These are phyloP conservation scores for Stenotaenia linearis DNA, from an alignment of 2,888 invertebrate genomes.

Conservation along the genomic window DNA sequence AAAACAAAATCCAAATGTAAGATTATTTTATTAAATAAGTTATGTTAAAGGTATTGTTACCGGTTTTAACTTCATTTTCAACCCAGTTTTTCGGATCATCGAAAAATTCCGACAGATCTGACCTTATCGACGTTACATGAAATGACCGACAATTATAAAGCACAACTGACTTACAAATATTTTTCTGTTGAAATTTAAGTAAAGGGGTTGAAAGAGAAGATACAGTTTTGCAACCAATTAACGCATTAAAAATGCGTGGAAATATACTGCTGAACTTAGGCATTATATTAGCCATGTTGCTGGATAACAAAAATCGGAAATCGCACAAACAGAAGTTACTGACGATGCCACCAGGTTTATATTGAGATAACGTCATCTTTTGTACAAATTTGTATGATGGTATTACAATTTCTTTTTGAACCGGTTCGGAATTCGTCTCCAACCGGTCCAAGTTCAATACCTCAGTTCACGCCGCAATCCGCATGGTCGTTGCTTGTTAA, in stretches of 20 bases:
- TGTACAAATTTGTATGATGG: background rate
- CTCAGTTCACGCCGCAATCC: background rate
- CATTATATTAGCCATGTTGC: background rate
- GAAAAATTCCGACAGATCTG: conserved; percentile 67
- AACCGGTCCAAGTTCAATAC: background rate
- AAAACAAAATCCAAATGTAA: background rate
- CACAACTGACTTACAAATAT: background rate
- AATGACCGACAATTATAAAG: background rate
- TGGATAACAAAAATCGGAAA: background rate
- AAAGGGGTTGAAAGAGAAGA: background rate
- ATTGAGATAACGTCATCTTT: background rate
- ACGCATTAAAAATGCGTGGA: background rate
- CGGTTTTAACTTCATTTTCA: conserved; percentile 65
- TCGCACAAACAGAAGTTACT: too few species aligned
- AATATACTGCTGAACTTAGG: background rate
- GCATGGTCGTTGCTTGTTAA: background rate
- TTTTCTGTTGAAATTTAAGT: background rate
- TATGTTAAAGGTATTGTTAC: conserved; percentile 38
- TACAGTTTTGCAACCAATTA: background rate
- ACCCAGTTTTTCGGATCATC: conserved; percentile 80
- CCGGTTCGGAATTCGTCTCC: background rate
- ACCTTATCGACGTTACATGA: background rate
- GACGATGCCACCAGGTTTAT: too few species aligned
- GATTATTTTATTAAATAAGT: background rate
- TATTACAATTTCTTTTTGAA: background rate